Base-by-base conservation (phyloP, 1,140 invertebrate genomes). In the Antheraea mylitta region DNA sequence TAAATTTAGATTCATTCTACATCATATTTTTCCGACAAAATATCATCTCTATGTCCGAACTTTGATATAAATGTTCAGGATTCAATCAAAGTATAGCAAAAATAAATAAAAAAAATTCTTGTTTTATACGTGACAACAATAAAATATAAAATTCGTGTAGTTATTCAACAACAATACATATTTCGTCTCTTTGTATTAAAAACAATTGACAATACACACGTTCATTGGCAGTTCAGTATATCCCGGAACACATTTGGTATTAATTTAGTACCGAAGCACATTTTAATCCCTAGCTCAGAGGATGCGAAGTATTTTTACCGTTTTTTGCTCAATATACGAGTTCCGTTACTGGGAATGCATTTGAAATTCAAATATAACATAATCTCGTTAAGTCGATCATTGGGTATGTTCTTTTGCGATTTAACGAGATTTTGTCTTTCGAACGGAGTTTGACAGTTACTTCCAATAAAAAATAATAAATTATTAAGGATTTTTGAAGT, bases 341-440 rank as follows among this genome's bases (percentile, higher is more conserved):
- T 45, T 36, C 38, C 63, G 68, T 64, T 61, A 67, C 69, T 58
- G 58, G 59, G 66, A 68, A 66, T 71, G 70, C 66, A 68, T 71
- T 71, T 71, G 70, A 68, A 71, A 37, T 71, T 71, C 70, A 71
- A 61, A 71, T 71, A 63, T n/a, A 63, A 18, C 61, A 30, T 11
- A 37, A 63, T n/a, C 30, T 18, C 22, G 11, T 63, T 63, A 63
- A 11, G 13, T 37, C 22, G 22, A 63, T 63, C 59, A n/a, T 7
- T 19, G 16, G 30, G 18, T 11, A 22, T 19, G 18, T 22, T 61
- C 11, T 10, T 22, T 61, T 19, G 7, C 45, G 45, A 16, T 9
- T 22, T 61, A 61, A 22, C 18, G 5, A 18, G 18, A 6, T 11
- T 61, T 61, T 61, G 22, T 22, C 8, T 11, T 61, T 5, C 16